Base-by-base conservation (phyloP, 2,797 vertebrate species). In the Pipistrellus kuhlii region DNA sequence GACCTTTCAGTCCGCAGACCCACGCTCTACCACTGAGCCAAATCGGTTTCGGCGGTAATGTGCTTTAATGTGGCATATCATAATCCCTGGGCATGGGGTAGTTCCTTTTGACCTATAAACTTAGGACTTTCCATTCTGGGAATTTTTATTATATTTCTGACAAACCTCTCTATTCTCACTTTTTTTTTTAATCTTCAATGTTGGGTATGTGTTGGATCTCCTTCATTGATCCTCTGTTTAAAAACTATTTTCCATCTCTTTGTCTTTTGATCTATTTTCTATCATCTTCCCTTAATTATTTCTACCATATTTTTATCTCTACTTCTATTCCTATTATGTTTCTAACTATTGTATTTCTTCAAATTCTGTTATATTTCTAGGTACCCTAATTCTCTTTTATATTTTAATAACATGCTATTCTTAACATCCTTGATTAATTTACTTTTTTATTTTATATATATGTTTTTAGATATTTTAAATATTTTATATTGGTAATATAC, bases 321-420 rank as follows among this genome's bases (percentile, higher is more conserved):
- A 41, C 68, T 89, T 84, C 72, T 77, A 41, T 77, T 15, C 77
- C 72, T 77, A 41, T 77, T 15, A 38, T 64, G 88, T 78, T 77
- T 93, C 20, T 62, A 41, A 73, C 72, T 83, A 25, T 93, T 84
- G 30, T 78, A 64, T 20, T 44, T 90, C 13, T 55, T 82, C 66
- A 30, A 44, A 88, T 85, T 85, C 18, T 64, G 55, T 94, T 90
- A 11, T 64, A 80, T 90, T 72, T 90, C 41, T 94, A 66, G 57
- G 30, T 73, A 32, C 30, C n/a, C 46, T 84, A 77, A 41, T 62
- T 85, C 35, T 90, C 55, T 80, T 90, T 80, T 90, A 80, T 57
- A 78, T 35, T 78, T 72, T 46, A 86, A 46, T 46, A 46, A 46
- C 46, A 12, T 46, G 13, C 46, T 86, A 57, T 90, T 86, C 76